Conservation (phyloP, 2,888 invertebrate genomes). For the Leptopilina drosophilae region DNA sequence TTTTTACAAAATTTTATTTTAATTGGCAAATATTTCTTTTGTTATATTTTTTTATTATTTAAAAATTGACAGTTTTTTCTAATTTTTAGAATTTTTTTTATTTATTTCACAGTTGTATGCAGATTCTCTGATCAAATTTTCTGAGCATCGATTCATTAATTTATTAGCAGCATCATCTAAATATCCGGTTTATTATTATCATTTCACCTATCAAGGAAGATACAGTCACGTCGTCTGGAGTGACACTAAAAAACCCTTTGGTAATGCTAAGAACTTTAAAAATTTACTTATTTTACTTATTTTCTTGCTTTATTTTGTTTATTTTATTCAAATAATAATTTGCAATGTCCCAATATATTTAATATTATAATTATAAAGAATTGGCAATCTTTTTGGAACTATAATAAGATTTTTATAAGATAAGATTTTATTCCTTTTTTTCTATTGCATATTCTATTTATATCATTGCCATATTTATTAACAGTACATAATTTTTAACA, state of each 20-base stretch:
- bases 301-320: neutral
- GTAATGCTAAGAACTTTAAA: constrained; percentile 62
- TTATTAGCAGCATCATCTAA: constrained; percentile 80
- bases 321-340: too few species aligned
- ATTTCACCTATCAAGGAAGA: constrained; percentile 81
- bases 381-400: too few species aligned
- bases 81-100: neutral
- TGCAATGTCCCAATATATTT: too few species aligned
- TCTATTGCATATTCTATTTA: too few species aligned
- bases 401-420: too few species aligned
- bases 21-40: neutral
- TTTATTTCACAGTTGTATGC: constrained; percentile 75
- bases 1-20: neutral
- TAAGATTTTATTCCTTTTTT: too few species aligned
- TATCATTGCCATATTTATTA: too few species aligned
- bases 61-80: too few species aligned
- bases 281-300: neutral
- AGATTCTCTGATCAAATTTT: constrained; percentile 81
- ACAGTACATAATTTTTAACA: constrained; percentile 50
- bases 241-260: constrained; percentile 76
- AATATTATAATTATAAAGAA: too few species aligned
- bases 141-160: constrained; percentile 81
- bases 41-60: too few species aligned
- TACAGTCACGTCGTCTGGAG: constrained; percentile 80
- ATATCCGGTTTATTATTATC: constrained; percentile 80